phyloP scores from a whole-genome alignment of 2,113 vertebrate species.

The Pomatostomus ruficeps region DNA sequence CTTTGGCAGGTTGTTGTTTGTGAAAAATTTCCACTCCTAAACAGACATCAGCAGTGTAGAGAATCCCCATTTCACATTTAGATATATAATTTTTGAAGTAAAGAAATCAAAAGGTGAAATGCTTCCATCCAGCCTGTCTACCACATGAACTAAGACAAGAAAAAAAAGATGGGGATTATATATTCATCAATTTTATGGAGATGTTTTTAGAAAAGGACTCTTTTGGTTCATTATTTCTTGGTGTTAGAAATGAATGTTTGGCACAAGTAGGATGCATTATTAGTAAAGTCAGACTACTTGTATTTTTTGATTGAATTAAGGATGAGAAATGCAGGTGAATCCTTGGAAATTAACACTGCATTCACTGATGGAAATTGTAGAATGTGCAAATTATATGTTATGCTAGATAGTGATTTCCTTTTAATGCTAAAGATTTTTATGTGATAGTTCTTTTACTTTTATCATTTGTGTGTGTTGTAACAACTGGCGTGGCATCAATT shows the following conservation, averaged over 20 bases:
- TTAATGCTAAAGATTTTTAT: background rate
- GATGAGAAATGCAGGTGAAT: background rate
- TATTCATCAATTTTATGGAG: background rate
- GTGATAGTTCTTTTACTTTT: background rate
- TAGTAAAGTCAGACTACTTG: background rate
- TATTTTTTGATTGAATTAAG: background rate
- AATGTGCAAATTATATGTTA: background rate
- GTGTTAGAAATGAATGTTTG: background rate
- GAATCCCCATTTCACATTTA: background rate
- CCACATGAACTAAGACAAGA: background rate
- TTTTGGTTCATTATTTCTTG: background rate
- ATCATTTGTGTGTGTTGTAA: background rate
- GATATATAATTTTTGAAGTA: background rate
- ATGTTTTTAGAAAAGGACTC: background rate
- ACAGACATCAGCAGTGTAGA: background rate
- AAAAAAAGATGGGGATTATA: background rate
- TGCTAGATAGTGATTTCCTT: background rate
- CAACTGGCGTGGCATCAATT: background rate
- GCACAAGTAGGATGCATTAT: background rate
- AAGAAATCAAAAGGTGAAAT: background rate
- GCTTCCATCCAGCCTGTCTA: background rate
- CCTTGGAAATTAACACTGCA: background rate
- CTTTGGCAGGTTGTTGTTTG: background rate
- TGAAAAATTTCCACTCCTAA: background rate
- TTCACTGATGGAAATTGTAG: background rate